Evolutionary conservation across 1,140 invertebrate species (phyloP), one percentile per base, ranked within the genome.

Genomic region (Sipha flava): DNA sequence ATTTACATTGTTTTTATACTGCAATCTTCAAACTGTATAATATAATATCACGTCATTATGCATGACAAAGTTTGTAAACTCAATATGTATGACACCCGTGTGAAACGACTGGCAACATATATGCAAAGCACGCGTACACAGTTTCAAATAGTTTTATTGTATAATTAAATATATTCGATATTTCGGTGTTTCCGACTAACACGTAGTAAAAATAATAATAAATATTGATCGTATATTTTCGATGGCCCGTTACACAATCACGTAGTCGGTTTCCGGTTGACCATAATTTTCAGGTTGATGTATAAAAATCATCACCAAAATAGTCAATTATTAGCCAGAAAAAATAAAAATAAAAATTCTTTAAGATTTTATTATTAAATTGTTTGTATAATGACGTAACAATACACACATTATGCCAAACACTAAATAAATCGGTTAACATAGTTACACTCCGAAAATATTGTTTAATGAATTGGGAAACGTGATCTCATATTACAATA

Each of bases 141-240:
- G 47, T 70, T 45, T 18, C 16, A 70, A 68, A 47, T 70, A 5
- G 3, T 40, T 40, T 66, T 43, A 40, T 66, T 66, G 31, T 66
- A 66, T 23, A 66, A 64, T 64, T 64, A 64, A 64, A 59, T 16
- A 31, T 59, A 72, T 72, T 31, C 47, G 18, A 49, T 52, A 75
- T 75, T 75, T 75, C 9, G n/a, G 18, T 1, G 7, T 49, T 73
- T 75, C 72, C 72, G 31, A 75, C 6, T 75, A 23, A 75, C 49
- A 52, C 29, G 31, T 54, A 40, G 40, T 77, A 40, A 40, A 37
- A 52, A 73, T 73, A 54, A 73, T 73, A 70, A 47, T 47, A n/a
- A 72, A 75, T 77, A 57, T 40, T 57, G 26, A 26, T 77, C n/a
- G 34, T 57, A 59, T 5, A 40, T 77, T 54, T 57, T 77, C 1